Evolutionary conservation across 2,113 vertebrate genomes (phyloP).

Genomic region (Monarcha castaneiventris): DNA sequence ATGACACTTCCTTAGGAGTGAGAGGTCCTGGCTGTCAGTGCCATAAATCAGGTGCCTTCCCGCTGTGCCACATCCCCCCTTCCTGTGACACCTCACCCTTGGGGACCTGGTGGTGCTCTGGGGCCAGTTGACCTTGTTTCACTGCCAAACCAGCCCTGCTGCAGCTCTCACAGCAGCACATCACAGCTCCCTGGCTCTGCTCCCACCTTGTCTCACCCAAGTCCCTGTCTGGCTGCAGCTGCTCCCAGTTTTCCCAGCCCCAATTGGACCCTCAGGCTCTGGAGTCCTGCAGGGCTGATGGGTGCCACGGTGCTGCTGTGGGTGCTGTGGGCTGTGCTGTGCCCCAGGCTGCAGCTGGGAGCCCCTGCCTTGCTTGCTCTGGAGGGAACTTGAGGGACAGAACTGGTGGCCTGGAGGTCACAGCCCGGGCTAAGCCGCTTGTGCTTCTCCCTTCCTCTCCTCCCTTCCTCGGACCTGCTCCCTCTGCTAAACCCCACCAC

Average conservation of each 20-base stretch:
- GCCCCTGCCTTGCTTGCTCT: background rate
- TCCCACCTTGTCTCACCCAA: accelerated
- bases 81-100: background rate
- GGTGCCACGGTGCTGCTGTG: background rate
- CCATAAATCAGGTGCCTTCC: background rate
- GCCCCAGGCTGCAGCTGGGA: background rate
- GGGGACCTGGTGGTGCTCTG: background rate
- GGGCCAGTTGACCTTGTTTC: background rate
- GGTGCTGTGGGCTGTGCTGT: background rate
- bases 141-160: background rate
- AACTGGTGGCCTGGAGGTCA: background rate
- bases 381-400: background rate
- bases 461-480: background rate
- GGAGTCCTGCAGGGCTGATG: background rate
- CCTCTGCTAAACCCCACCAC: background rate
- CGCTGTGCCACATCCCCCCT: background rate
- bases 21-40: background rate
- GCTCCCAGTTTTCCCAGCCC: background rate
- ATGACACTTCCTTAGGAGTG: background rate
- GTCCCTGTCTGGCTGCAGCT: background rate
- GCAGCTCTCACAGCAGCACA: background rate
- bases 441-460: background rate
- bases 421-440: background rate
- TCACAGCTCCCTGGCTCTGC: background rate
- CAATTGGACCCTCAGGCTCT: background rate